Percentiles rank a stretch among this genome's conserved stretches.
Evolutionary conservation across 2,113 vertebrate species (phyloP).

Genomic region (Archilochus colubris): DNA sequence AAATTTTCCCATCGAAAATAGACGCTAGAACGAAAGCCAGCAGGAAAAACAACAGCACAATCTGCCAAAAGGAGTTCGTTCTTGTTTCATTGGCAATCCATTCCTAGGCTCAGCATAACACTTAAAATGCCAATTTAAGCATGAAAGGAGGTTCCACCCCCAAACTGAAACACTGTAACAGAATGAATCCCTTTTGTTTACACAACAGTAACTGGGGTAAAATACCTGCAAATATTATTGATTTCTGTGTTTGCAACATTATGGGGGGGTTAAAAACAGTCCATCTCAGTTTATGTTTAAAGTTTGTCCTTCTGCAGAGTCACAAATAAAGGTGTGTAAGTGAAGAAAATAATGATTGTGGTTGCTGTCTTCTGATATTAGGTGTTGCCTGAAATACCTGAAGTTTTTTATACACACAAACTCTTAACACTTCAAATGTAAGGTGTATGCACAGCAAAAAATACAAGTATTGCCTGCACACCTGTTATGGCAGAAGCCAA

Average conservation of each 20-base stretch:
- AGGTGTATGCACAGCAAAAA: not conserved
- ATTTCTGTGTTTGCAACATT: not conserved
- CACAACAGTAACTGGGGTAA: not conserved
- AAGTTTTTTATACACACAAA: not conserved
- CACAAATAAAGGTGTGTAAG: not conserved
- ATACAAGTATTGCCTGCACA: not conserved
- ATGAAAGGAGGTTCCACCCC: constrained; percentile 21
- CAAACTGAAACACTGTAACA: constrained; percentile 13
- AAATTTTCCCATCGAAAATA: constrained; percentile 38
- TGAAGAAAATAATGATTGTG: not conserved
- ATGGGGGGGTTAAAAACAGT: not conserved
- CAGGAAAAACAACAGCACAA: constrained; percentile 21
- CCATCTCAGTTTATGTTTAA: not conserved
- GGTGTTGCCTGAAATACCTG: not conserved
- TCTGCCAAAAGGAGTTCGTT: constrained; percentile 54
- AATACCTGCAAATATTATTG: not conserved
- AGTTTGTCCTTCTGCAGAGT: not conserved
- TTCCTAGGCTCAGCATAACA: constrained; percentile 22
- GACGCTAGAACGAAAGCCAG: constrained; percentile 33
- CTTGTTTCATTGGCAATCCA: constrained; percentile 47
- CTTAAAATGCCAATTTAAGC: constrained; percentile 31
- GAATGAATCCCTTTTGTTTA: not conserved
- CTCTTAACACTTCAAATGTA: not conserved
- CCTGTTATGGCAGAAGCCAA: not conserved
- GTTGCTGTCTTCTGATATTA: not conserved